Evolutionary conservation across 2,113 vertebrate genomes (phyloP).

Genomic region (Microcebus ravelobensis): DNA sequence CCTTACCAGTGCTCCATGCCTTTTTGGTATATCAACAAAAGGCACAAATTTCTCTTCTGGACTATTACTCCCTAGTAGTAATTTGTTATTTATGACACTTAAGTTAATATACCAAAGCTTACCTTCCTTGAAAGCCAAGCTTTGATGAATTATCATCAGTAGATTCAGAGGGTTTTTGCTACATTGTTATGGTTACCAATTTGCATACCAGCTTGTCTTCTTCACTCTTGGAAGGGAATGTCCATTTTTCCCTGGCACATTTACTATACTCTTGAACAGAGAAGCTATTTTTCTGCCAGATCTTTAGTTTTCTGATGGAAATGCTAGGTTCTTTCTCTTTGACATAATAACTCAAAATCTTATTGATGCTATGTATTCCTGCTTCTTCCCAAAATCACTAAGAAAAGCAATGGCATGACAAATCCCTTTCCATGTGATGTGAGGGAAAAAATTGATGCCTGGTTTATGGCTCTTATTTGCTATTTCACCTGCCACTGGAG

Average conservation of each 20-base stretch:
- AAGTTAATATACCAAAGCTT: constrained; percentile 24
- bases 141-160: background rate
- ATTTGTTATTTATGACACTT: constrained; percentile 36
- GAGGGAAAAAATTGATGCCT: background rate
- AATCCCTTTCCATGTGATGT: background rate
- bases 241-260: background rate
- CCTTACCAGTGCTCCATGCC: background rate
- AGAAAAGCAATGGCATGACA: background rate
- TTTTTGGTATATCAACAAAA: constrained; percentile 55
- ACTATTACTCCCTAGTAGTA: constrained; percentile 43
- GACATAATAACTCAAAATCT: background rate
- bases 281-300: background rate
- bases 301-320: background rate
- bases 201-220: background rate
- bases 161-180: background rate
- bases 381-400: background rate
- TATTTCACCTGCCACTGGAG: background rate
- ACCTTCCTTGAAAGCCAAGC: background rate
- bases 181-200: background rate
- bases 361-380: background rate
- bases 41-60: constrained; percentile 22
- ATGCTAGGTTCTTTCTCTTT: background rate
- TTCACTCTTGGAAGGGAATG: background rate
- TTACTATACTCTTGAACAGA: background rate
- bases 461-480: background rate